Evolutionary conservation across 1,140 invertebrate species (phyloP), one percentile per base, ranked within the genome.

Genomic region (Vanessa atalanta): DNA sequence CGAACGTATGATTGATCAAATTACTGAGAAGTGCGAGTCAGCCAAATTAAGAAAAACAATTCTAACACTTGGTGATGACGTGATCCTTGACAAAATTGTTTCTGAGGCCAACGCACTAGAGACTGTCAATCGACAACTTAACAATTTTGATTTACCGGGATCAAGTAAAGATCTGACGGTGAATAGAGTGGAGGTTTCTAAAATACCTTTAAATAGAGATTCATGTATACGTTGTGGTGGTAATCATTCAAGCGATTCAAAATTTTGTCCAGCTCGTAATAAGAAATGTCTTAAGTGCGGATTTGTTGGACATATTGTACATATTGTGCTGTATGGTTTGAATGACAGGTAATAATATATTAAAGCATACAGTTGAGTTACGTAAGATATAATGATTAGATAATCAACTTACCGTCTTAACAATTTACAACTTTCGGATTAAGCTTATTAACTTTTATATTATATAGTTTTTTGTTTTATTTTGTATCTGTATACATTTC

Each of bases 1-100:
- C 14, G 51, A 79, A 60, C n/a, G 75, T 23, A 12, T 79, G 2
- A 74, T 79, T 13, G 78, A 79, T 20, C 75, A 80, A 65, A 73
- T 80, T 6, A 71, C 68, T 4, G 78, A 80, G 50, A 75, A 76
- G 68, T 67, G 78, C 48, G 20, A 15, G 0, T 64, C 48, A 23
- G 70, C 4, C 13, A 64, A 79, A 65, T 43, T 79, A 47, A 65
- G 78, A 13, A 77, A 77, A 23, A 77, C 66, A 55, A 77, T 73
- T 16, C 51, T 79, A 63, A 51, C n/a, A 60, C 9, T 23, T 1
- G 78, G 78, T 1, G 75, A 79, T 23, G 23, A 31, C 1, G 61
- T 72, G 2, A 79, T 69, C 3, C 37, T 79, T 7, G 55, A 79
- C 5, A 20, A 64, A n/a, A n/a, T 79, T 60, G 65, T 79, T 16